Conservation (phyloP, 2,797 vertebrate species). For the Threskiornis aethiopicus region DNA sequence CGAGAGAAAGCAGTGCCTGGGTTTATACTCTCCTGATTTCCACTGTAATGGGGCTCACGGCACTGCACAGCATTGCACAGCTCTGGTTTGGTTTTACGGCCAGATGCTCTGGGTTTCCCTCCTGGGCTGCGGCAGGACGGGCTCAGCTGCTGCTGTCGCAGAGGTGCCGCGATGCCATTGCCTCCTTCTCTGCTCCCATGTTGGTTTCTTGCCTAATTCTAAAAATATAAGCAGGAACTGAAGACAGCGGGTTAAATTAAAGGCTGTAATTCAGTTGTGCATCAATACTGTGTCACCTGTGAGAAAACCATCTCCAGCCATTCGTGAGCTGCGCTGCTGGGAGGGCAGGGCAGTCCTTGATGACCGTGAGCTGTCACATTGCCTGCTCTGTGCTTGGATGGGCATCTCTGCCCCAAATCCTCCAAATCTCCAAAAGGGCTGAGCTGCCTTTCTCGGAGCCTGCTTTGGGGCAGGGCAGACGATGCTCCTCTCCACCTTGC, state of each 20-base stretch:
- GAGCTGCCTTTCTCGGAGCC: not conserved
- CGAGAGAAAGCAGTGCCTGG: rapidly evolving
- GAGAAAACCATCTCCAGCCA: not conserved
- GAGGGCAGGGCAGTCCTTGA: not conserved
- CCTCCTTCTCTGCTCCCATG: not conserved
- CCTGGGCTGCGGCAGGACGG: not conserved
- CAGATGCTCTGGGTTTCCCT: not conserved
- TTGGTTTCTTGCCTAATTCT: not conserved
- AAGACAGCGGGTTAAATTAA: not conserved
- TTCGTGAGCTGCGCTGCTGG: not conserved
- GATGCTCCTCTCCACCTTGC: not conserved
- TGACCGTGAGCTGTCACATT: rapidly evolving
- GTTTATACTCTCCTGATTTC: not conserved
- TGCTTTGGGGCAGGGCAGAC: not conserved
- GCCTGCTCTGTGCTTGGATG: rapidly evolving
- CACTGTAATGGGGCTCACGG: rapidly evolving
- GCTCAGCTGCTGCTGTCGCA: not conserved
- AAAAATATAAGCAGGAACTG: not conserved
- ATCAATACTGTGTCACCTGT: rapidly evolving
- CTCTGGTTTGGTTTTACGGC: not conserved
- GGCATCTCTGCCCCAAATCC: not conserved
- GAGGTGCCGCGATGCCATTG: rapidly evolving
- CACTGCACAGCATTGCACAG: rapidly evolving
- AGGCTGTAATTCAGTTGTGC: not conserved
- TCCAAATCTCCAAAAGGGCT: not conserved